phyloP scores from a whole-genome alignment of 2,113 vertebrate genomes.

The Paramisgurnus dabryanus region DNA sequence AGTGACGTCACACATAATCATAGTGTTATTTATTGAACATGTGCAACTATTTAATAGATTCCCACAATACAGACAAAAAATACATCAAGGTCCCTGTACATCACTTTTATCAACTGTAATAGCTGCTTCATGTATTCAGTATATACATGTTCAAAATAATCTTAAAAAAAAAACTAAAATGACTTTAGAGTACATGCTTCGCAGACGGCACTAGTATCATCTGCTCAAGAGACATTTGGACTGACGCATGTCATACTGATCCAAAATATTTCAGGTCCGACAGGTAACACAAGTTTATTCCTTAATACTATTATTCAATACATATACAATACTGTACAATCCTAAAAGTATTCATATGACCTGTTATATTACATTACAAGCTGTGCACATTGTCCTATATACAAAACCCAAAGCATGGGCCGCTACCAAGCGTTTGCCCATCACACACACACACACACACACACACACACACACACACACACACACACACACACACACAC shows the following conservation, averaged over 20 bases:
- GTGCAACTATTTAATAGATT: conserved; percentile 54
- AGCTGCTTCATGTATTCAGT: conserved; percentile 46
- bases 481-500: neutral
- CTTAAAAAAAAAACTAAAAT: conserved; percentile 44
- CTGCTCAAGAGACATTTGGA: neutral
- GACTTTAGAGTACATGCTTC: conserved; percentile 32
- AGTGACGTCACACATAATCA: neutral
- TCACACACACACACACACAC: neutral
- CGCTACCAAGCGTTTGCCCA: neutral
- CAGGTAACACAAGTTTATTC: conserved; percentile 33
- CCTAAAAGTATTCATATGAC: conserved; percentile 48
- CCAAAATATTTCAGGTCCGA: conserved; percentile 50
- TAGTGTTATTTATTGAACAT: conserved; percentile 50
- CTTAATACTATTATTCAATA: conserved; percentile 46
- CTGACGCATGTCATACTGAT: conserved; percentile 1
- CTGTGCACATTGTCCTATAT: conserved; percentile 41
- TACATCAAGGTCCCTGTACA: conserved; percentile 53
- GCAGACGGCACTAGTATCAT: neutral
- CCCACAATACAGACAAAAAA: conserved; percentile 57
- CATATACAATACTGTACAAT: conserved; percentile 55
- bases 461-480: neutral
- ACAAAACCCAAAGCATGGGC: conserved; percentile 23
- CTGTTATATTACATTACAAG: conserved; percentile 36
- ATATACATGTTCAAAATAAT: neutral
- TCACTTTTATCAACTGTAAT: conserved; percentile 22